Conservation (phyloP, 2,113 vertebrate species). For the Platysteira castanea region DNA sequence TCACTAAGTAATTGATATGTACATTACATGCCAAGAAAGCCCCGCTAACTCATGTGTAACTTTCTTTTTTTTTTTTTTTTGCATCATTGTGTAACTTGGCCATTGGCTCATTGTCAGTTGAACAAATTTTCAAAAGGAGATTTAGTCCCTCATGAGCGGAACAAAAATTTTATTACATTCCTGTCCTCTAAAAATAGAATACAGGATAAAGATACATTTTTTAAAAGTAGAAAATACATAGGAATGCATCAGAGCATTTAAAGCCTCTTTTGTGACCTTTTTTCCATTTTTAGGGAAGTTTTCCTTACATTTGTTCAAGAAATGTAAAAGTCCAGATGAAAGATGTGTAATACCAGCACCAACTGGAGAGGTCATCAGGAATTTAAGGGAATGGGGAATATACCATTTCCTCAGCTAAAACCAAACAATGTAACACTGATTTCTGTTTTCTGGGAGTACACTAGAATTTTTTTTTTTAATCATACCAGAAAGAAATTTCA, state of each 20-base stretch:
- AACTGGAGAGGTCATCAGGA: neutral
- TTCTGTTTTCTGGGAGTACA: neutral
- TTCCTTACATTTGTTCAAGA: neutral
- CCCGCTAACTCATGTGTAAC: neutral
- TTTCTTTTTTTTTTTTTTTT: neutral
- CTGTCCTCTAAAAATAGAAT: slow-evolving; percentile 5
- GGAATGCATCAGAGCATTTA: neutral
- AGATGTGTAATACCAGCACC: neutral
- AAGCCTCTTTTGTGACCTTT: neutral
- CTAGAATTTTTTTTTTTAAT: neutral
- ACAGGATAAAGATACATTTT: neutral
- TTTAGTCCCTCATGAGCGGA: neutral
- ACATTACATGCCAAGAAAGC: slow-evolving; percentile 33
- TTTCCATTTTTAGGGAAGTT: neutral
- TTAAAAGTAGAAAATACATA: neutral
- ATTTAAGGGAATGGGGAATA: neutral
- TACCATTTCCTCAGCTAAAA: neutral
- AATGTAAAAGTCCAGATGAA: neutral
- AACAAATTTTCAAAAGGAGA: slow-evolving; percentile 25
- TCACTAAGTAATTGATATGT: slow-evolving; percentile 56
- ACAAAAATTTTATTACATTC: slow-evolving; percentile 5
- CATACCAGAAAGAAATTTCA: neutral
- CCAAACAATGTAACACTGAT: neutral
- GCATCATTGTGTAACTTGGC: slow-evolving; percentile 17
- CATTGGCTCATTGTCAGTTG: slow-evolving; percentile 6